Base-by-base conservation (phyloP, 2,888 invertebrate species). In the Drosophila flavopinicola region DNA sequence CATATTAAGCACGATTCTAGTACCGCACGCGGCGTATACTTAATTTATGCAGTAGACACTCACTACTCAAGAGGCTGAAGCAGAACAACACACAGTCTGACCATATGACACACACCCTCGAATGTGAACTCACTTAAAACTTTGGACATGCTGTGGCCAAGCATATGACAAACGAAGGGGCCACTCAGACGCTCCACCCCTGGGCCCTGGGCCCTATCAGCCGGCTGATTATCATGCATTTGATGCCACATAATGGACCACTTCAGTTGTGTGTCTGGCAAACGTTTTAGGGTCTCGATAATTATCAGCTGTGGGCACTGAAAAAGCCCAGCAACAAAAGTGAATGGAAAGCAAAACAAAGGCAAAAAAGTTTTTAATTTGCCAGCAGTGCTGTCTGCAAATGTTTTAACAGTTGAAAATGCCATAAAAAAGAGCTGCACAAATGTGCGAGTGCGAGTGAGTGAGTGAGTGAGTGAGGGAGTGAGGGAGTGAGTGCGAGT, bases 141-240 rank as follows among this genome's bases (percentile, higher is more conserved):
- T 57, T 56, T 53, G 42, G 39, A 52, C 66, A 61, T 66, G 13
- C 41, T 66, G 69, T 67, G 57, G 38, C 37, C 51, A 48, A 52
- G 23, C 47, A 52, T 20, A 60, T 60, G 69, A 52, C 69, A 66
- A 32, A 47, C 51, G 15, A 42, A 24, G 44, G 11, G 11, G 11
- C 27, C 30, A 30, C 32, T 24, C 15, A 6, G 17, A 7, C 25
- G 27, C 15, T 35, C 11, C 2, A 1, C 6, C n/a, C 20, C n/a
- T 30, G 30, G 11, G 1, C 13, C 32, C 7, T 23, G 58, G 38
- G 38, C 10, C 4, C 32, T 10, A 45, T 56, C 45, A 35, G 33
- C 30, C 3, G 30, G 48, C 47, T 58, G 65, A 65, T 65, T 57
- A 74, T 49, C 60, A 32, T 56, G 52, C 49, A 47, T 58, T 58